Evolutionary conservation across 2,797 vertebrate genomes (phyloP).

Genomic region (Syngnathus rostellatus): DNA sequence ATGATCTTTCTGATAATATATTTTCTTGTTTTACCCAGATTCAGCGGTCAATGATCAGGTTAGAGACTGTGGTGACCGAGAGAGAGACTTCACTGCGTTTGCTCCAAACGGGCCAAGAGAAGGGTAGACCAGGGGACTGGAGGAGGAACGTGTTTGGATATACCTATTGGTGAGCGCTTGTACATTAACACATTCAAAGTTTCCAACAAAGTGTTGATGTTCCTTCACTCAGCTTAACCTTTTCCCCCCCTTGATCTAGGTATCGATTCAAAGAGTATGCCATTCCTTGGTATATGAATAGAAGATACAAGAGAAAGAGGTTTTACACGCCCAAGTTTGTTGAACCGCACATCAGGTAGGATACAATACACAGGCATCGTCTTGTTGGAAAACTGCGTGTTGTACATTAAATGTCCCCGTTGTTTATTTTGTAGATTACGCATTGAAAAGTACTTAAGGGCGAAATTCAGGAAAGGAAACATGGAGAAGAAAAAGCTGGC

Average conservation of each 20-base stretch:
- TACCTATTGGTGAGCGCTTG: constrained; percentile 72
- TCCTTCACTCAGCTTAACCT: too few species aligned
- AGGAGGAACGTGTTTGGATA: constrained; percentile 81
- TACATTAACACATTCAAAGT: not conserved
- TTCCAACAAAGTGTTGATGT: too few species aligned
- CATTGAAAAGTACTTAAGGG: constrained; percentile 69
- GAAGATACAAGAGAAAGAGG: constrained; percentile 71
- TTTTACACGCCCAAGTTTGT: constrained; percentile 82
- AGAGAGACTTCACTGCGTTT: constrained; percentile 83
- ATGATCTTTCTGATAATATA: not conserved
- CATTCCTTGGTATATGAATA: constrained; percentile 91
- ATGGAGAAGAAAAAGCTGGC: constrained; percentile 48
- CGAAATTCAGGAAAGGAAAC: constrained; percentile 41
- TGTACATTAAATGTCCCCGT: not conserved
- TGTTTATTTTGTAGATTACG: constrained; percentile 67
- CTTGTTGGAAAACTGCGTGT: not conserved
- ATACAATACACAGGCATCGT: not conserved
- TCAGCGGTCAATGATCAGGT: constrained; percentile 76
- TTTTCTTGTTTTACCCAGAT: constrained; percentile 63
- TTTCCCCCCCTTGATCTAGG: constrained; percentile 57
- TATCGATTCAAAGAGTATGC: constrained; percentile 84
- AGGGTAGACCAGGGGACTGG: constrained; percentile 82
- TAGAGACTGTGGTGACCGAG: constrained; percentile 83
- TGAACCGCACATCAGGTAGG: constrained; percentile 77
- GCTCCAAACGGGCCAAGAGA: constrained; percentile 89